phyloP scores from a whole-genome alignment of 2,888 invertebrate genomes.

The Harmothoe impar region DNA sequence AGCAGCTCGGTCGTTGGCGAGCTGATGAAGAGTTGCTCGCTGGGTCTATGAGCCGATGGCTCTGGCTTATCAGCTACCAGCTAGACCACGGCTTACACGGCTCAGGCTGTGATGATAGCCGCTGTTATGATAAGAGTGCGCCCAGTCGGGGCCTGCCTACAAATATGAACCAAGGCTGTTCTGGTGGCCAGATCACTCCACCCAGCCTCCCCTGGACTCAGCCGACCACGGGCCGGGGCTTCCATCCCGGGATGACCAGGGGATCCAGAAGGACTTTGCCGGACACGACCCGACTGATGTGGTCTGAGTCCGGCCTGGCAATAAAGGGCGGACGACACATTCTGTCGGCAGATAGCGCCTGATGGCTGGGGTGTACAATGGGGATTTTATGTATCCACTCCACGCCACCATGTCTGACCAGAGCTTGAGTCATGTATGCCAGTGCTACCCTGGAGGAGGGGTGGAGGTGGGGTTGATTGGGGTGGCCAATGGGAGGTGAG shows the following conservation, averaged over 20 bases:
- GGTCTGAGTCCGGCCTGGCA: not conserved
- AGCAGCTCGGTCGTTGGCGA: not conserved
- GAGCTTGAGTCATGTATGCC: not conserved
- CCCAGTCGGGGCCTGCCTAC: not conserved
- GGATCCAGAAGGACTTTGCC: not conserved
- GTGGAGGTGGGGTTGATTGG: too few species aligned
- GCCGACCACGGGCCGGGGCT: not conserved
- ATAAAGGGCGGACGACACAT: not conserved
- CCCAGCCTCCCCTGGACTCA: not conserved
- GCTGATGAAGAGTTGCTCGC: slow-evolving; percentile 26
- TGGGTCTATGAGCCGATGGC: slow-evolving; percentile 1
- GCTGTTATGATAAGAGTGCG: slow-evolving; percentile 41
- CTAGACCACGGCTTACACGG: slow-evolving; percentile 21
- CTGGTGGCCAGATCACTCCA: not conserved
- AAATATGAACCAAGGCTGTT: slow-evolving; percentile 4
- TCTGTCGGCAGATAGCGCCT: not conserved
- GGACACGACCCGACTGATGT: not conserved
- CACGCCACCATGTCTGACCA: not conserved
- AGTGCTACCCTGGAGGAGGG: too few species aligned
- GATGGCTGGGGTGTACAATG: not conserved
- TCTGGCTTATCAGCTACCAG: slow-evolving; percentile 46
- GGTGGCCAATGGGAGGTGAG: too few species aligned
- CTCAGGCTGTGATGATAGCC: slow-evolving; percentile 9
- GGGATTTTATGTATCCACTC: not conserved
- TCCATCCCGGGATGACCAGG: not conserved